Base-by-base conservation (phyloP, 1,140 invertebrate genomes). In the Megalopta genalis region DNA sequence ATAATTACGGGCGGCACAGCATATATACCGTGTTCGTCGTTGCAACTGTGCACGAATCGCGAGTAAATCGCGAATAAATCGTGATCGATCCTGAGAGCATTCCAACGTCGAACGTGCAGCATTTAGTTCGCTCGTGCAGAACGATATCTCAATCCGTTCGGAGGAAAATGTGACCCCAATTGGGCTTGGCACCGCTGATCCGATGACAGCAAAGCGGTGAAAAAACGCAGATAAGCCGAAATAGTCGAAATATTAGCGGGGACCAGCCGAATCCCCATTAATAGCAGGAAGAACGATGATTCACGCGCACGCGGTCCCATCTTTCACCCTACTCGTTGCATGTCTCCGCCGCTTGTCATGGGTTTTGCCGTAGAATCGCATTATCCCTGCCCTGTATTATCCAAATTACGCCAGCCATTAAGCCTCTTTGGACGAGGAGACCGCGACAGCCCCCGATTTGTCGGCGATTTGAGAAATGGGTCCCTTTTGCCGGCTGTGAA, bases 281-380 rank as follows among this genome's bases (percentile, higher is more conserved):
- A 74, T 52, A 14, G 59, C 81, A 86, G 81, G 84, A 86, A 83
- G 76, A 70, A 71, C 71, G 84, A 70, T 86, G 85, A 86, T 80
- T 86, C 85, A 86, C 63, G n/a, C 72, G 54, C 21, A 80, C 60
- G 79, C 46, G 23, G 74, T 81, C 59, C 72, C 67, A 85, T 76
- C 72, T 76, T 67, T 66, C 69, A 75, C 64, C 69, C 68, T n/a
- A 49, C 52, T 64, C 46, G 68, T 54, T 66, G 72, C 73, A 83
- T 79, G 77, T 57, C 46, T 65, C 63, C 21, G 65, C 46, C 69
- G 72, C 59, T 76, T 83, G 79, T 85, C 82, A 84, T 68, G 83
- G 82, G 77, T 81, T 85, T 85, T 78, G 66, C 78, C 74, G 39
- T 18, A 27, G 59, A 77, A 32, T 68, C 49, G 52, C 18, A 63